phyloP scores from a whole-genome alignment of 2,113 vertebrate species.

The Columbina picui region DNA sequence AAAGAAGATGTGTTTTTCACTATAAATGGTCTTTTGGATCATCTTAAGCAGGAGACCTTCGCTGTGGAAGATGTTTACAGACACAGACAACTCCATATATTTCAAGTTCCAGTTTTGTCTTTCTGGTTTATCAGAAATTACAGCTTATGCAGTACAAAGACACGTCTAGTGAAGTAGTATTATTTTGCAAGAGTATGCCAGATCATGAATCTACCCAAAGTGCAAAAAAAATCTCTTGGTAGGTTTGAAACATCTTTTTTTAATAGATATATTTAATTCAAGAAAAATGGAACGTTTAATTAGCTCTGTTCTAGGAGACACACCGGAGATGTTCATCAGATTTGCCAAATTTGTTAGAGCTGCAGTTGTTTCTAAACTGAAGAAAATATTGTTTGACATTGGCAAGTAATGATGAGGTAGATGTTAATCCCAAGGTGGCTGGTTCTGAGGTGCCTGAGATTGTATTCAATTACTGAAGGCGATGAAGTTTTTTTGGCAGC shows the following conservation, averaged over 20 bases:
- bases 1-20: not conserved
- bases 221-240: not conserved
- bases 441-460: not conserved
- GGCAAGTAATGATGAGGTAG: not conserved
- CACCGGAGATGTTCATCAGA: not conserved
- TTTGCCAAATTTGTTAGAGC: not conserved
- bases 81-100: not conserved
- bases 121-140: not conserved
- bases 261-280: not conserved
- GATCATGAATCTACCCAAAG: not conserved
- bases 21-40: not conserved
- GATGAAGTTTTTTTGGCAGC: constrained; percentile 30
- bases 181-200: not conserved
- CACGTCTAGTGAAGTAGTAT: not conserved
- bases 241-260: not conserved
- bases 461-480: not conserved
- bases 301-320: not conserved
- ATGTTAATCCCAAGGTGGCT: constrained; percentile 29
- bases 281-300: not conserved
- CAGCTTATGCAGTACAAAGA: not conserved
- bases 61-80: not conserved
- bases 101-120: not conserved
- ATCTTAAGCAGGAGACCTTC: not conserved
- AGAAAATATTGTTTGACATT: not conserved
- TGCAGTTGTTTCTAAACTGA: not conserved